Base-by-base conservation (phyloP, 2,888 invertebrate species). In the Cataglyphis cursor region DNA sequence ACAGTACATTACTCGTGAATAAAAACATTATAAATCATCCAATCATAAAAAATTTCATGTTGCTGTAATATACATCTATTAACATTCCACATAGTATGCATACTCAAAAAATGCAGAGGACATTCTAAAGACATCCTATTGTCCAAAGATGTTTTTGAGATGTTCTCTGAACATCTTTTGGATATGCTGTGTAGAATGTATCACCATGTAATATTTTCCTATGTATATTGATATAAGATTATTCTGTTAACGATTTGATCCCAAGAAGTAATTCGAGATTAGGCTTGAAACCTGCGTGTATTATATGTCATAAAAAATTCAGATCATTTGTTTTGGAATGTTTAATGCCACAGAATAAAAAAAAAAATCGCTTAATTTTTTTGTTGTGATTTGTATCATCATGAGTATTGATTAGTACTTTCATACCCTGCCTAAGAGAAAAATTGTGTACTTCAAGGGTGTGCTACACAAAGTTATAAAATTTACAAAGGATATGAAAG, bases 241-340 rank as follows among this genome's bases (percentile, higher is more conserved):
- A 88, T 73, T 81, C 82, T 89, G 82, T 44, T 15, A 82, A 85
- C 62, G 74, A 84, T 87, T 90, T 89, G 90, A 87, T 90, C 87
- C 89, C 87, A 87, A 82, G 80, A 44, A 82, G 84, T 83, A 83
- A 87, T 80, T 70, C 48, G 64, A 88, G 86, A 88, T 89, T 90
- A 90, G 89, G 90, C 90, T 86, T 75, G 76, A 81, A 73, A 62
- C 65, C 64, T 66, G 31, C 64, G 28, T 74, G 41, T 73, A 44
- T 68, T 80, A 70, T 80, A 65, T 12, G 6, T 12, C 10, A 41
- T 41, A 80, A 87, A 73, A 86, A 89, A 85, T 83, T 88, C 78
- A 76, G 64, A 86, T 90, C 68, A 48, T 51, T 83, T 15, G 31
- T 82, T 88, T 89, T 89, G 90, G 90, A 90, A 90, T 90, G 90